Conservation (phyloP, 2,797 vertebrate genomes). For the Liparis tanakae region DNA sequence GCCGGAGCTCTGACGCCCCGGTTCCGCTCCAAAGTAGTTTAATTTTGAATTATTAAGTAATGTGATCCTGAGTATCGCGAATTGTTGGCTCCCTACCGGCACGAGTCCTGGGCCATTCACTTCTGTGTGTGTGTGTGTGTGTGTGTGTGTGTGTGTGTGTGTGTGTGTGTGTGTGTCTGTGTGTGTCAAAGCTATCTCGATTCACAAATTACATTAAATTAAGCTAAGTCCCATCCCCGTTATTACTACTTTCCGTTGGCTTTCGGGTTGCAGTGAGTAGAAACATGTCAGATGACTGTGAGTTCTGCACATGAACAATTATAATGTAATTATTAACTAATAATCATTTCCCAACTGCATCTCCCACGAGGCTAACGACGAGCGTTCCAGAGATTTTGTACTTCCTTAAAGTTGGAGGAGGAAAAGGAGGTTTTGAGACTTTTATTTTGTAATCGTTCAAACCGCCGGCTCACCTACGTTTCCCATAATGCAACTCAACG, state of each 20-base stretch:
- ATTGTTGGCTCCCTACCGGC: constrained; percentile 4
- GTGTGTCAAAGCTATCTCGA: not conserved
- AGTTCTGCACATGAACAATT: not conserved
- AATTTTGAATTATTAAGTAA: constrained; percentile 59
- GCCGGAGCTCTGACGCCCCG: constrained; percentile 26
- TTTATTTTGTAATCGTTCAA: not conserved
- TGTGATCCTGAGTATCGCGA: constrained; percentile 29
- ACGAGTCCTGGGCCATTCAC: constrained; percentile 16
- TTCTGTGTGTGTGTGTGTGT: not conserved
- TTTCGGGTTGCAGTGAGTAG: not conserved
- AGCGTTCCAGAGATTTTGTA: not conserved
- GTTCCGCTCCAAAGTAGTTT: constrained; percentile 28
- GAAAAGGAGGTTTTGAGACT: not conserved
- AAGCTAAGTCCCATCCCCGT: not conserved
- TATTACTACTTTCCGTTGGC: not conserved
- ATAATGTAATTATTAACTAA: not conserved
- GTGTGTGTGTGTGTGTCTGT: not conserved
- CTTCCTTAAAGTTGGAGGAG: too few relatives aligned
- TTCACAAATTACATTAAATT: not conserved
- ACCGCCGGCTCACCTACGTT: not conserved
- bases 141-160: not conserved
- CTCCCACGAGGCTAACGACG: not conserved
- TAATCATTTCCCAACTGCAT: not conserved
- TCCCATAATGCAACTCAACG: constrained; percentile 6
- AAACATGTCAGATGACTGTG: not conserved